These are phyloP conservation scores for Ammodytes dubius DNA, from an alignment of 2,113 vertebrate species.

Conservation along the genomic window DNA sequence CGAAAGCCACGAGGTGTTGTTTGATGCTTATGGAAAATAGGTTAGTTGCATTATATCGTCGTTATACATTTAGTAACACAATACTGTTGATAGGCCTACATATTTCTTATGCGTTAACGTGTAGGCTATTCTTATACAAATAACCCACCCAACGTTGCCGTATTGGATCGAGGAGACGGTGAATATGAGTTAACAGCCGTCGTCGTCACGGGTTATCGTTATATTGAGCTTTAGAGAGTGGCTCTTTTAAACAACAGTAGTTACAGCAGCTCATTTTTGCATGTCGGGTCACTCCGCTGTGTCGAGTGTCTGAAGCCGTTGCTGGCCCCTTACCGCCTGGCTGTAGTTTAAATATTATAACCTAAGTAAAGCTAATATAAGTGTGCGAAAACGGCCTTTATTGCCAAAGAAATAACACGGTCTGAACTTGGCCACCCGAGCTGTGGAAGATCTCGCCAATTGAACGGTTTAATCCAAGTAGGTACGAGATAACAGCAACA, in stretches of 20 bases:
- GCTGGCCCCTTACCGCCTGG: conserved; percentile 77
- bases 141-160: not conserved
- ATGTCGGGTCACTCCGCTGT: conserved; percentile 67
- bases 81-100: too few relatives aligned
- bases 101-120: too few relatives aligned
- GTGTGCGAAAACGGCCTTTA: conserved; percentile 30
- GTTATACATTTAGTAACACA: not conserved
- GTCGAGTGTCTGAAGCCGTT: conserved; percentile 76
- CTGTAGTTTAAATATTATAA: conserved; percentile 74
- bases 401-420: conserved; percentile 56
- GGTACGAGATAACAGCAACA: conserved; percentile 74
- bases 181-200: not conserved
- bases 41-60: conserved; percentile 40
- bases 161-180: not conserved
- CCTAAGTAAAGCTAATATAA: conserved; percentile 46
- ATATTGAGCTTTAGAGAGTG: conserved; percentile 27
- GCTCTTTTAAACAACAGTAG: conserved; percentile 71
- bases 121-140: not conserved
- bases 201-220: conserved; percentile 32
- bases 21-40: conserved; percentile 48
- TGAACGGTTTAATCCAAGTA: conserved; percentile 71
- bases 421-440: conserved; percentile 57
- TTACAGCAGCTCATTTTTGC: conserved; percentile 74
- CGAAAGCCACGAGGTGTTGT: conserved; percentile 1
- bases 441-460: conserved; percentile 65